phyloP scores from a whole-genome alignment of 2,888 invertebrate genomes.

The Psylliodes chrysocephalus region DNA sequence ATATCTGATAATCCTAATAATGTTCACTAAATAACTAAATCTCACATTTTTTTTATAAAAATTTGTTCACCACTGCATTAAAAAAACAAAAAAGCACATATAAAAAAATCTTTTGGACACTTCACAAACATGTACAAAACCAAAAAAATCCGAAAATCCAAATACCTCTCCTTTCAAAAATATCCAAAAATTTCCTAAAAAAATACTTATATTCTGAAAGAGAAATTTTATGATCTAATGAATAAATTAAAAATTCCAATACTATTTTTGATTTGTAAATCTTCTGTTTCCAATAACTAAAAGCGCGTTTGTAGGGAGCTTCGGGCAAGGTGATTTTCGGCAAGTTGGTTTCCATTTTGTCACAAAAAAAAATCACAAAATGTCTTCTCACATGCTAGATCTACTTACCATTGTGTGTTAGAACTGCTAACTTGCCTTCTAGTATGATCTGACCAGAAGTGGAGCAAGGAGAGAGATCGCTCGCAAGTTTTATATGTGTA shows the following conservation, averaged over 20 bases:
- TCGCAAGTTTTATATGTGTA: constrained; percentile 79
- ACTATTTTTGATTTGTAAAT: constrained; percentile 62
- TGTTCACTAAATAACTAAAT: background rate
- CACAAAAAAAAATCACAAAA: constrained; percentile 28
- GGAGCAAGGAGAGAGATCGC: constrained; percentile 75
- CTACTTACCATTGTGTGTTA: constrained; percentile 64
- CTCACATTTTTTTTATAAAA: constrained; percentile 21
- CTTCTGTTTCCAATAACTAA: constrained; percentile 61
- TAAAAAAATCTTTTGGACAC: constrained; percentile 43
- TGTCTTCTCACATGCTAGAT: constrained; percentile 41
- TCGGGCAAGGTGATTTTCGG: constrained; percentile 49
- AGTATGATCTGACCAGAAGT: constrained; percentile 80
- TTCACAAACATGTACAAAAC: constrained; percentile 42
- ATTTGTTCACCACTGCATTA: constrained; percentile 37
- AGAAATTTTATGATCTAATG: constrained; percentile 33
- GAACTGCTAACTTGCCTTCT: constrained; percentile 71
- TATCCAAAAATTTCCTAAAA: constrained; percentile 31
- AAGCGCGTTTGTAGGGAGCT: constrained; percentile 58
- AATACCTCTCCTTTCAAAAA: constrained; percentile 46
- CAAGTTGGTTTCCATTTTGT: constrained; percentile 34
- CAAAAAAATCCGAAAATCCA: constrained; percentile 46
- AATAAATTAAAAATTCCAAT: constrained; percentile 50
- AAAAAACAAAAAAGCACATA: constrained; percentile 45
- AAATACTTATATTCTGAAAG: constrained; percentile 33
- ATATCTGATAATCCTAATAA: too few relatives aligned